These are phyloP conservation scores for Zoanthus sansibaricus DNA, from an alignment of 92 coral and sea anemone genomes.

Conservation along the genomic window DNA sequence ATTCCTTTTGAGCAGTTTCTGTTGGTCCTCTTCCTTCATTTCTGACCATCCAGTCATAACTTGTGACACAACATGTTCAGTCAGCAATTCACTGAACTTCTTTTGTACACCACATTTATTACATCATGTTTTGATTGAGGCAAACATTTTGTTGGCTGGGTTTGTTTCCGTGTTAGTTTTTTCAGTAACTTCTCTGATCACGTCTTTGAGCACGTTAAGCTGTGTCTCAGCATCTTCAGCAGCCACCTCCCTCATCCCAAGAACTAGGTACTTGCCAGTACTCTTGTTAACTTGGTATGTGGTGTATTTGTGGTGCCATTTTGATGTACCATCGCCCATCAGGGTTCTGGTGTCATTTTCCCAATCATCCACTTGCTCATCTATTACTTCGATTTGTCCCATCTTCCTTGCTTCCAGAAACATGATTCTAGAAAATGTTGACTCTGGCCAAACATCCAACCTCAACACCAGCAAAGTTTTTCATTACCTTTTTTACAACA, in stretches of 20 bases:
- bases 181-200: neutral
- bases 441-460: neutral
- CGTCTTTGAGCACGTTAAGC: constrained; percentile 15
- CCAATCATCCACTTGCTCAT: neutral
- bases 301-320: constrained; percentile 15
- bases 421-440: constrained; percentile 21
- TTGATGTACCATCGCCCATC: constrained; percentile 13
- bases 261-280: constrained; percentile 2
- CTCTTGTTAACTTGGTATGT: neutral
- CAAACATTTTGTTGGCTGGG: too few relatives aligned
- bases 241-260: constrained; percentile 33
- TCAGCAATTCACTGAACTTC: too few relatives aligned
- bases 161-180: too few relatives aligned
- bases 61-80: too few relatives aligned
- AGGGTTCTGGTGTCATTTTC: constrained; percentile 1
- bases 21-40: too few relatives aligned
- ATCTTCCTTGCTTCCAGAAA: constrained; percentile 21
- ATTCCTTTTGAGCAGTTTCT: too few relatives aligned
- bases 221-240: constrained; percentile 40
- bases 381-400: constrained; percentile 15
- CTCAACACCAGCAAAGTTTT: neutral
- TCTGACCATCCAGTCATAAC: too few relatives aligned
- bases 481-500: neutral
- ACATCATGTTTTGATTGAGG: too few relatives aligned
- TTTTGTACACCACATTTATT: too few relatives aligned